Evolutionary conservation across 2,113 vertebrate species (phyloP).

Genomic region (Cryptomyrus ogoouensis): DNA sequence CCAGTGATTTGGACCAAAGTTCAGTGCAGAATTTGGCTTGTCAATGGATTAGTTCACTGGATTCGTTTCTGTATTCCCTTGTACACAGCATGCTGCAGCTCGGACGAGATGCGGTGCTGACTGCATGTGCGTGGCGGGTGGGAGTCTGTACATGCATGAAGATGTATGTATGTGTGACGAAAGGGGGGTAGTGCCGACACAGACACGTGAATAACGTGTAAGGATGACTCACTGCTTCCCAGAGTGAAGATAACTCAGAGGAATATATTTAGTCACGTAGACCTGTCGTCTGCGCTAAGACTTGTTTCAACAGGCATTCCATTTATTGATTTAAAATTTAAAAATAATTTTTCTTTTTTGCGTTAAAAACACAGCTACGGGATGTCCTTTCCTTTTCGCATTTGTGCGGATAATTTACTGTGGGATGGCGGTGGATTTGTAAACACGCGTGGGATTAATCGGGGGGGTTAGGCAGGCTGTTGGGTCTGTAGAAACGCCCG

Average conservation of each 20-base stretch:
- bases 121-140: constrained; percentile 38
- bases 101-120: constrained; percentile 29
- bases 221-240: constrained; percentile 53
- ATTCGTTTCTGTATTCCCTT: constrained; percentile 18
- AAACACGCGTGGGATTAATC: constrained; percentile 27
- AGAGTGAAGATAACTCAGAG: constrained; percentile 63
- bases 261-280: constrained; percentile 69
- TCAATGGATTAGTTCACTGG: constrained; percentile 18
- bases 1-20: neutral
- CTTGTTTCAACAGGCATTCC: constrained; percentile 57
- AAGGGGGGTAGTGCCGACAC: constrained; percentile 49
- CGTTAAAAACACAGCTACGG: constrained; percentile 1
- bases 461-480: constrained; percentile 25
- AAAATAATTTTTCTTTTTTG: constrained; percentile 44
- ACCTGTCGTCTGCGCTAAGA: constrained; percentile 59
- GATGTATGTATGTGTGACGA: constrained; percentile 21
- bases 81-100: constrained; percentile 29
- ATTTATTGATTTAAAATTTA: constrained; percentile 34
- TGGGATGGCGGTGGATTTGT: constrained; percentile 6
- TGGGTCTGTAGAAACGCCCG: constrained; percentile 29
- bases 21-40: neutral
- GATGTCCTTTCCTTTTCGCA: constrained; percentile 1
- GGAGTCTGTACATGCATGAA: constrained; percentile 42
- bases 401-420: constrained; percentile 31
- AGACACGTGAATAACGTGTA: constrained; percentile 70